phyloP scores from a whole-genome alignment of 2,888 invertebrate genomes.

The Sceliomorpha sp. region DNA sequence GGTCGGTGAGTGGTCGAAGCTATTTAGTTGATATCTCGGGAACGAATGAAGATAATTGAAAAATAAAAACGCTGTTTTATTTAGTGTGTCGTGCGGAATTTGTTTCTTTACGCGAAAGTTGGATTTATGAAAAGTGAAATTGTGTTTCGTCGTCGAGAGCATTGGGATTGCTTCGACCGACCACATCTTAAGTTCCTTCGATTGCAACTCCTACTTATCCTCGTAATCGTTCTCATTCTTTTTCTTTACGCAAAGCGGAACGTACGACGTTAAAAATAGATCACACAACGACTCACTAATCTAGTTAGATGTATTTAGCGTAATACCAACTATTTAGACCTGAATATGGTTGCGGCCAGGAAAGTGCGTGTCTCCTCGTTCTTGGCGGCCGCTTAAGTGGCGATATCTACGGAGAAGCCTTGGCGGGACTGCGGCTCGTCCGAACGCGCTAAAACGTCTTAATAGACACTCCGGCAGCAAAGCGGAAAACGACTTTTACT shows the following conservation, averaged over 20 bases:
- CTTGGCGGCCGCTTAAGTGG: slow-evolving; percentile 49
- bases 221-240: slow-evolving; percentile 58
- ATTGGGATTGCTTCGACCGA: no score
- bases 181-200: slow-evolving; percentile 3
- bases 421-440: slow-evolving; percentile 63
- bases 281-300: slow-evolving; percentile 80
- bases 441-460: slow-evolving; percentile 77
- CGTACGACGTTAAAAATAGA: slow-evolving; percentile 77
- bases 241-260: slow-evolving; percentile 57
- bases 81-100: no score
- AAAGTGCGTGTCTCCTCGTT: slow-evolving; percentile 50
- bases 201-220: slow-evolving; percentile 26
- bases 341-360: slow-evolving; percentile 65
- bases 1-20: no score
- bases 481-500: slow-evolving; percentile 46
- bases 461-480: slow-evolving; percentile 58
- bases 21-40: no score
- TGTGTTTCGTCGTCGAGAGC: no score
- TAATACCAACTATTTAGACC: slow-evolving; percentile 79
- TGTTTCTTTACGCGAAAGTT: no score
- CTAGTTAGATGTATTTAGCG: slow-evolving; percentile 80
- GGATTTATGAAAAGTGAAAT: no score
- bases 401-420: slow-evolving; percentile 42
- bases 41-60: no score
- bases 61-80: no score